phyloP scores from a whole-genome alignment of 1,140 invertebrate species.

The Rhizoglyphus robini region DNA sequence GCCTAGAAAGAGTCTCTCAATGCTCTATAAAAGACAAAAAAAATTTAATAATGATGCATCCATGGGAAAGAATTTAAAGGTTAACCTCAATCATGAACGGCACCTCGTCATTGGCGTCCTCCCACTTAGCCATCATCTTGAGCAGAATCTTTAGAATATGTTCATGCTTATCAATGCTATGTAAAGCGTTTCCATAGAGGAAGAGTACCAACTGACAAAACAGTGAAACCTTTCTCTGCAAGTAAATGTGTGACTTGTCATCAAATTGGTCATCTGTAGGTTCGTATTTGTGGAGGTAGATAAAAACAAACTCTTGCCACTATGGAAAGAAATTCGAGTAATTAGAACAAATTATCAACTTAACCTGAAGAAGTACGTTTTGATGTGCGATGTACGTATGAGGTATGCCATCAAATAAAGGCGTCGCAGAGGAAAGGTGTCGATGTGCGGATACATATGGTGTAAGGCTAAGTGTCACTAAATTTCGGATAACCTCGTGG shows the following conservation, averaged over 20 bases:
- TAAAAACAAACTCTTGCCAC: constrained; percentile 10
- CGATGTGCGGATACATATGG: constrained; percentile 1
- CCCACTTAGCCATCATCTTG: not conserved
- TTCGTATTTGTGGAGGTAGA: not conserved
- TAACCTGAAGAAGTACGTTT: not conserved
- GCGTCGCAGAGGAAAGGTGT: not conserved
- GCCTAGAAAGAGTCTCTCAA: constrained; percentile 6
- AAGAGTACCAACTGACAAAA: not conserved
- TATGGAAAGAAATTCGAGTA: not conserved
- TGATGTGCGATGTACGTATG: not conserved
- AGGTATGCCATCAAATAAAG: not conserved
- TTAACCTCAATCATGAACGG: not conserved
- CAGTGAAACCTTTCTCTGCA: not conserved
- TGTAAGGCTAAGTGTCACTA: not conserved
- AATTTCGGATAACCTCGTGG: not conserved
- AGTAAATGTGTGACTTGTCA: not conserved
- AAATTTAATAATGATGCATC: not conserved
- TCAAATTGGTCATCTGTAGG: not conserved
- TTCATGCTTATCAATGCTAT: not conserved
- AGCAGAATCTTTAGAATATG: not conserved
- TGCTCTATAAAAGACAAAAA: not conserved
- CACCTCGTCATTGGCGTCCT: not conserved
- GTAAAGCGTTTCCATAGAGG: not conserved
- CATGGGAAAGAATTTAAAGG: not conserved
- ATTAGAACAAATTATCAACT: not conserved